These are phyloP conservation scores for Drusus annulatus DNA, from an alignment of 1,140 invertebrate genomes.

Conservation along the genomic window DNA sequence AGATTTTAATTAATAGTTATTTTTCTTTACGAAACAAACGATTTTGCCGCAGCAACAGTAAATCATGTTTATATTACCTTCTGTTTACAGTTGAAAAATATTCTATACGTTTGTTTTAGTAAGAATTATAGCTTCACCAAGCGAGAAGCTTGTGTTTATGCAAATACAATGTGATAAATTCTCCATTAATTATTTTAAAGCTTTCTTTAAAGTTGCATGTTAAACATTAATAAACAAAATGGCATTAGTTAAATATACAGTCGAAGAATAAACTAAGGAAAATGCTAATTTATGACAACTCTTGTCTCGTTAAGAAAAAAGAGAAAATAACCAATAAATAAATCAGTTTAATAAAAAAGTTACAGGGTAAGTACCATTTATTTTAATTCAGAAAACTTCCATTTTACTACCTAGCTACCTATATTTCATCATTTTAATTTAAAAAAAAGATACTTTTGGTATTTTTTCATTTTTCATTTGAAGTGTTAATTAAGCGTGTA, in stretches of 20 bases:
- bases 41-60: slow-evolving; percentile 16
- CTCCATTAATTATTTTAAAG: slow-evolving; percentile 27
- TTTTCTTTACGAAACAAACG: slow-evolving; percentile 14
- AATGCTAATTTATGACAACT: slow-evolving; percentile 13
- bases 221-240: slow-evolving; percentile 28
- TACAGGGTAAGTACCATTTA: too few species aligned
- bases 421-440: too few species aligned
- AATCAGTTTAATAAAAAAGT: too few species aligned
- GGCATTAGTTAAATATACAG: background rate
- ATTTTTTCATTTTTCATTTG: too few species aligned
- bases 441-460: too few species aligned
- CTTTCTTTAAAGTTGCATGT: slow-evolving; percentile 36
- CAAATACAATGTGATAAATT: slow-evolving; percentile 28
- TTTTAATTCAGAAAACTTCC: too few species aligned
- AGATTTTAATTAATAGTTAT: slow-evolving; percentile 23
- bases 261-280: background rate
- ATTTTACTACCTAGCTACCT: too few species aligned
- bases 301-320: slow-evolving; percentile 3
- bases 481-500: too few species aligned
- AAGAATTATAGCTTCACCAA: slow-evolving; percentile 22
- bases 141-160: slow-evolving; percentile 35
- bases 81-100: slow-evolving; percentile 24
- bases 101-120: slow-evolving; percentile 19
- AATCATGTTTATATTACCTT: slow-evolving; percentile 39
- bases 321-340: background rate